A percentile compares a stretch with the other conserved stretches of the same genome.
phyloP scores from a whole-genome alignment of 2,888 invertebrate genomes.

The Pseudolycoriella hygida region DNA sequence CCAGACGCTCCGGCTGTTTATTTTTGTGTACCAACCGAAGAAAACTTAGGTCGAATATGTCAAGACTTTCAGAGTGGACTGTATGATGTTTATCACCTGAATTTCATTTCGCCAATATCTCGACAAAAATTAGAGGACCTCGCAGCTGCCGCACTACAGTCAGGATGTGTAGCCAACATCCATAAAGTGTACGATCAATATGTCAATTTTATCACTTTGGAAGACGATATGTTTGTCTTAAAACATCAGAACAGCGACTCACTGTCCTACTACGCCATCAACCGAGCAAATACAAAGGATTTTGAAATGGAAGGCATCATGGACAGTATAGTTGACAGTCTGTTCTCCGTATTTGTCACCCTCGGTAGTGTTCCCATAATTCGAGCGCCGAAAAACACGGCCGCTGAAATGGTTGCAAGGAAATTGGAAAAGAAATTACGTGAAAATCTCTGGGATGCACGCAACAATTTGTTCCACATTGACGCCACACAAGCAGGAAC shows the following conservation, averaged over 20 bases:
- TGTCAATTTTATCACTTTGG: slow-evolving; percentile 92
- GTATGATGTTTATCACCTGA: slow-evolving; percentile 90
- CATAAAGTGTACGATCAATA: slow-evolving; percentile 97
- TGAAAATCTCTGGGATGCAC: slow-evolving; percentile 90
- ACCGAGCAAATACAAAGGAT: slow-evolving; percentile 84
- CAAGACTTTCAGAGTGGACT: slow-evolving; percentile 76
- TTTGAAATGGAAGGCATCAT: slow-evolving; percentile 89
- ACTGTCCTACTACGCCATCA: slow-evolving; percentile 89
- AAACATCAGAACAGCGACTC: slow-evolving; percentile 83
- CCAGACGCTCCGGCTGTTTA: slow-evolving; percentile 98
- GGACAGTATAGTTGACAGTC: slow-evolving; percentile 85
- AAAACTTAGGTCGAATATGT: slow-evolving; percentile 85
- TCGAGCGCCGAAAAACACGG: slow-evolving; percentile 73
- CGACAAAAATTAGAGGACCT: slow-evolving; percentile 88
- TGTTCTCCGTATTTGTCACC: slow-evolving; percentile 96
- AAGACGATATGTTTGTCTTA: slow-evolving; percentile 92
- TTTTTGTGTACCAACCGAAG: slow-evolving; percentile 90
- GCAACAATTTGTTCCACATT: slow-evolving; percentile 87
- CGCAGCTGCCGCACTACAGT: slow-evolving; percentile 79
- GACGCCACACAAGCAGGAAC: slow-evolving; percentile 60
- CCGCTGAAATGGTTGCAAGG: slow-evolving; percentile 96
- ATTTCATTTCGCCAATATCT: slow-evolving; percentile 91
- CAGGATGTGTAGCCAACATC: slow-evolving; percentile 78
- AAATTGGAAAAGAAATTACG: slow-evolving; percentile 92
- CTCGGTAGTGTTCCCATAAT: slow-evolving; percentile 52